A percentile compares a stretch with the other conserved stretches of the same genome.
Conservation (phyloP, 1,140 invertebrate species). For the Scaptomyza montana region DNA sequence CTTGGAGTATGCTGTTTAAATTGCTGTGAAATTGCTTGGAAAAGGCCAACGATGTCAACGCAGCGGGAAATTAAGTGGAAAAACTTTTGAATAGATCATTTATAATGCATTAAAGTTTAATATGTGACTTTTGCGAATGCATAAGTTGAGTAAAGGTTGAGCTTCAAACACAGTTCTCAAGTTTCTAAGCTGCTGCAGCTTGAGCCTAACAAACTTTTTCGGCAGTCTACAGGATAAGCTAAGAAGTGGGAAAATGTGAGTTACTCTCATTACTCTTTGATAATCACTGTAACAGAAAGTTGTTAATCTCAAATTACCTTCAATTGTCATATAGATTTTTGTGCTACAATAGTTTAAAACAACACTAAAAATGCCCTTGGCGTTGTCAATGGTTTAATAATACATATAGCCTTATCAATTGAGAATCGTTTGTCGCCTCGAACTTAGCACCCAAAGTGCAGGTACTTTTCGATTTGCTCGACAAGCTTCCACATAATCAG, state of each 20-base stretch:
- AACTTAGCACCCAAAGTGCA: slow-evolving; percentile 33
- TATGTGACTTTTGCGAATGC: not conserved
- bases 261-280: too few species aligned
- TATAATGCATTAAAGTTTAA: not conserved
- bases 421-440: slow-evolving; percentile 18
- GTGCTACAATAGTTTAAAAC: not conserved
- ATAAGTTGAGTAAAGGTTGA: not conserved
- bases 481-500: not conserved
- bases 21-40: slow-evolving; percentile 10
- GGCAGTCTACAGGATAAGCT: too few species aligned
- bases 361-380: slow-evolving; percentile 30
- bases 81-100: slow-evolving; percentile 5
- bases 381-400: slow-evolving; percentile 50
- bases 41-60: not conserved
- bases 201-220: not conserved
- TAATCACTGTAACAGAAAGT: not conserved
- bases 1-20: slow-evolving; percentile 39
- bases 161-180: not conserved
- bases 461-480: not conserved
- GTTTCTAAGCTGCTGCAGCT: not conserved
- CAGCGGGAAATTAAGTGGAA: not conserved
- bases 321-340: slow-evolving; percentile 32
- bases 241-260: too few species aligned
- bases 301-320: slow-evolving; percentile 27
- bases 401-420: slow-evolving; percentile 64